Evolutionary conservation across 1,140 invertebrate species (phyloP).

Genomic region (Saccostrea glomerata): DNA sequence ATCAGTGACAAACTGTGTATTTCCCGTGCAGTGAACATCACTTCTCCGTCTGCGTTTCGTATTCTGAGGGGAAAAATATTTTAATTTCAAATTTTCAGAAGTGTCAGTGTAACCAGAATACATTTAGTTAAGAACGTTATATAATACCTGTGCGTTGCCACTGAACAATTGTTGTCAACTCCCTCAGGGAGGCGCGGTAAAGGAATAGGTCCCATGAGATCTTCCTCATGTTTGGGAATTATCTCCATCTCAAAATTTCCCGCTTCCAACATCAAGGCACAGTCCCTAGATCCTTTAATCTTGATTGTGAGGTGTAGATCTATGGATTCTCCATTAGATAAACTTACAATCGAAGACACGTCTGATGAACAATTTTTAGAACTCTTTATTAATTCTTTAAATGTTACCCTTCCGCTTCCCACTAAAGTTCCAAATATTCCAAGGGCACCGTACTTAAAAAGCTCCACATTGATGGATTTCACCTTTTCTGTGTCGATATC

Average conservation of each 20-base stretch:
- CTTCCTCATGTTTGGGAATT: slow-evolving; percentile 74
- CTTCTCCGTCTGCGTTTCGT: slow-evolving; percentile 60
- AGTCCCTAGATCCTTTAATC: not conserved
- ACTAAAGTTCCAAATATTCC: slow-evolving; percentile 2
- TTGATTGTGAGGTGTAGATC: slow-evolving; percentile 28
- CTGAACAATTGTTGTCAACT: slow-evolving; percentile 70
- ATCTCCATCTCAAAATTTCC: slow-evolving; percentile 68
- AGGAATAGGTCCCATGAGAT: slow-evolving; percentile 75
- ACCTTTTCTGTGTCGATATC: slow-evolving; percentile 44
- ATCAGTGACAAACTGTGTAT: slow-evolving; percentile 75
- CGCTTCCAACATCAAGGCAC: not conserved
- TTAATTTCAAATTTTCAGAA: not conserved
- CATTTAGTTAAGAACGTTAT: no score
- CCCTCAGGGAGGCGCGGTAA: slow-evolving; percentile 69
- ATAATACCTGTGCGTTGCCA: slow-evolving; percentile 75
- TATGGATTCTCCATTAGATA: slow-evolving; percentile 17
- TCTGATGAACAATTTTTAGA: not conserved
- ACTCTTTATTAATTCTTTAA: slow-evolving; percentile 6
- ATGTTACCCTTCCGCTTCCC: not conserved
- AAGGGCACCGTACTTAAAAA: slow-evolving; percentile 33
- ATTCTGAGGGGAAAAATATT: slow-evolving; percentile 64
- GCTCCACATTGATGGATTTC: slow-evolving; percentile 27
- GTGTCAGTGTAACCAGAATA: no score
- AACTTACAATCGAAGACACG: slow-evolving; percentile 22
- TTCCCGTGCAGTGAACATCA: slow-evolving; percentile 72